phyloP scores from a whole-genome alignment of 2,113 vertebrate species.

The Phyllopteryx taeniolatus region DNA sequence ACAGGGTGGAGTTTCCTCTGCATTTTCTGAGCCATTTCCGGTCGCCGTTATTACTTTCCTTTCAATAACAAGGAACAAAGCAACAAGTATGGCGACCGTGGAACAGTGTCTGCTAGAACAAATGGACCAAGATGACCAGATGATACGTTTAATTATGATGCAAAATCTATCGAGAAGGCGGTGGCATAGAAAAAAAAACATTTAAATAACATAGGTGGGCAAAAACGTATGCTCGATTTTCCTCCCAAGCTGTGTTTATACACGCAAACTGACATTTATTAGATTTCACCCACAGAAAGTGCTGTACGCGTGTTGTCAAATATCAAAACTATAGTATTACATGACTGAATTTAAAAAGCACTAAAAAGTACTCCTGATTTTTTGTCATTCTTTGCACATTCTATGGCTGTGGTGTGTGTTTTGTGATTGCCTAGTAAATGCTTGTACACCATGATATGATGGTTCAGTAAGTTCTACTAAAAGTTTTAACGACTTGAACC shows the following conservation, averaged over 20 bases:
- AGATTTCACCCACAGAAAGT: constrained; percentile 24
- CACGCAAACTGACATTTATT: constrained; percentile 18
- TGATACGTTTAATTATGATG: too few species aligned
- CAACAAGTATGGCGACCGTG: too few species aligned
- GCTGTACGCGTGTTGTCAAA: background rate
- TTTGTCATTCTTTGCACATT: background rate
- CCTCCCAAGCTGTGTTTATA: background rate
- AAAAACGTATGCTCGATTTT: constrained; percentile 21
- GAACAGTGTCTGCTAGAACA: too few species aligned
- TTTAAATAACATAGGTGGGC: too few species aligned
- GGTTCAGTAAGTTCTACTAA: background rate
- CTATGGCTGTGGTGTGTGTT: background rate
- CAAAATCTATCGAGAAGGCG: too few species aligned
- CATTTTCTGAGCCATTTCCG: too few species aligned
- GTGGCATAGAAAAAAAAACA: too few species aligned
- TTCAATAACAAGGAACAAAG: too few species aligned
- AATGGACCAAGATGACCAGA: too few species aligned
- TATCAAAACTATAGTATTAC: constrained; percentile 23
- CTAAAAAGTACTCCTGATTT: background rate
- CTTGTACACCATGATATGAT: constrained; percentile 14
- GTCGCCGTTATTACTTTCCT: too few species aligned
- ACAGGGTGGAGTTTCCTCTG: too few species aligned
- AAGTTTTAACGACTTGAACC: constrained; percentile 16
- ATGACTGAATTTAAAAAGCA: background rate
- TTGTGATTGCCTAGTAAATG: constrained; percentile 25